A percentile compares a stretch with the other conserved stretches of the same genome.
These are phyloP conservation scores for Bombyx mandarina DNA, from an alignment of 1,140 invertebrate genomes.

Conservation along the genomic window DNA sequence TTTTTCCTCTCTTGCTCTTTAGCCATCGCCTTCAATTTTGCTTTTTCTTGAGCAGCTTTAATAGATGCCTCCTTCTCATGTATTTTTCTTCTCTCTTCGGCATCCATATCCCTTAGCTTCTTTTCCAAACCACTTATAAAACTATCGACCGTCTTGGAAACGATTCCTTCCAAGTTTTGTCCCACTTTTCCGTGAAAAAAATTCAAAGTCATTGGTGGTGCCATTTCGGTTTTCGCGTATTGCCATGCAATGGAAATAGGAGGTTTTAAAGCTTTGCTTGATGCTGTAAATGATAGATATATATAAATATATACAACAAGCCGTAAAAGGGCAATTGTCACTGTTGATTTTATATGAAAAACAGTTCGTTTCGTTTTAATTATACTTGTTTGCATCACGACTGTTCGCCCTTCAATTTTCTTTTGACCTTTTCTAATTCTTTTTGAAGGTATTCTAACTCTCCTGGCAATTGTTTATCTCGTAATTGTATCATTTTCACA, in stretches of 20 bases:
- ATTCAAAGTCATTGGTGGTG: constrained; percentile 36
- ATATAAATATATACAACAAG: neutral
- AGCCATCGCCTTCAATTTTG: constrained; percentile 26
- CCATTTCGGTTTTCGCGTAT: constrained; percentile 52
- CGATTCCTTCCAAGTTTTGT: constrained; percentile 34
- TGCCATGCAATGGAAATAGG: constrained; percentile 35
- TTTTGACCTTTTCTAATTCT: constrained; percentile 40
- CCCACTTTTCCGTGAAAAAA: constrained; percentile 39
- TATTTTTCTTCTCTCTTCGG: constrained; percentile 20
- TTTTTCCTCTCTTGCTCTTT: constrained; percentile 16
- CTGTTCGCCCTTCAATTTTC: constrained; percentile 18
- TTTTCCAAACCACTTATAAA: constrained; percentile 27
- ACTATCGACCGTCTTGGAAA: constrained; percentile 20
- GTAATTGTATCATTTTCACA: constrained; percentile 24
- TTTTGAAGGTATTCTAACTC: constrained; percentile 44
- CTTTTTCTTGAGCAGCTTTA: constrained; percentile 29
- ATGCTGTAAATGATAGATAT: constrained; percentile 27
- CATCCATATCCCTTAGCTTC: constrained; percentile 38
- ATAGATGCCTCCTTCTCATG: constrained; percentile 32
- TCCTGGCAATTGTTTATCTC: constrained; percentile 30
- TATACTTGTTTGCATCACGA: neutral
- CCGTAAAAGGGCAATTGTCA: neutral
- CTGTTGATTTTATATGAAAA: neutral
- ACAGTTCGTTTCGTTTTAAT: neutral
- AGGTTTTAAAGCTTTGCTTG: constrained; percentile 31